These are phyloP conservation scores for Pollachius pollachius DNA, from an alignment of 2,113 vertebrate genomes.

Conservation along the genomic window DNA sequence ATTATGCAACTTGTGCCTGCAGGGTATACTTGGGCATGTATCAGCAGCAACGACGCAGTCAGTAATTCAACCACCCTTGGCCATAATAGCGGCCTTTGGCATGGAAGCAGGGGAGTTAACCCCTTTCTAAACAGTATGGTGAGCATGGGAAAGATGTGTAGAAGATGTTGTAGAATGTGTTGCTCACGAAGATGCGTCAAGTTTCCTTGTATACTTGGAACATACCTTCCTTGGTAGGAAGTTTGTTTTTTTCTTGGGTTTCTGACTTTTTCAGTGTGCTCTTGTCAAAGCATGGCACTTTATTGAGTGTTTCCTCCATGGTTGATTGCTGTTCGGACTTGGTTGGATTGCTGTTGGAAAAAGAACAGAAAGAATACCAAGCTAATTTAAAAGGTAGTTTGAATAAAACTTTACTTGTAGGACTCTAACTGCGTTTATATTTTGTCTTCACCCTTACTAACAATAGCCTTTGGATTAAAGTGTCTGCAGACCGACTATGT, in stretches of 20 bases:
- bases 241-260: conserved; percentile 74
- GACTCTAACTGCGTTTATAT: too few species aligned
- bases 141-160: background rate
- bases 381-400: background rate
- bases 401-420: too few species aligned
- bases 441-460: too few species aligned
- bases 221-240: conserved; percentile 83
- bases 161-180: background rate
- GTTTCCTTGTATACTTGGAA: conserved; percentile 5
- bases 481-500: background rate
- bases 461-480: background rate
- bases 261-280: conserved; percentile 77
- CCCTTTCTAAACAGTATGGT: background rate
- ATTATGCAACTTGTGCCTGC: background rate
- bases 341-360: conserved; percentile 23
- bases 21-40: conserved; percentile 18
- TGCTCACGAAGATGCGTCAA: background rate
- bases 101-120: background rate
- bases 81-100: background rate
- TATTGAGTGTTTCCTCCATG: conserved; percentile 33
- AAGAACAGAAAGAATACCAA: background rate
- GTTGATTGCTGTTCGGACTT: conserved; percentile 55
- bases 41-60: conserved; percentile 1
- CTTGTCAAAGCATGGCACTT: conserved; percentile 76
- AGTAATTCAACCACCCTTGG: conserved; percentile 1